phyloP scores from a whole-genome alignment of 2,888 invertebrate species.

The Pycnomerus fuliginosus region DNA sequence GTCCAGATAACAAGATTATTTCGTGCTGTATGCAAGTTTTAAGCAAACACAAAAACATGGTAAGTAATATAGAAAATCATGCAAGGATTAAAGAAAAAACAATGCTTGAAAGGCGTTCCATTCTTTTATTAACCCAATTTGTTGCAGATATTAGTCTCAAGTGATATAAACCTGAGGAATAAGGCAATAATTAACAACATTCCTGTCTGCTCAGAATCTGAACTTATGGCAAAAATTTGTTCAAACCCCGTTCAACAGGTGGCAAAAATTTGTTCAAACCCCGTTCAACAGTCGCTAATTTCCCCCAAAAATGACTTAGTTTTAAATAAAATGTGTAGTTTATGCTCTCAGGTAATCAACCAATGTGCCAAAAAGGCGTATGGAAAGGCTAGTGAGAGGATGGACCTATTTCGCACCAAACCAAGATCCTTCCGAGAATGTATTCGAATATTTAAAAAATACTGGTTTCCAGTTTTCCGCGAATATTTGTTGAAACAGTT shows the following conservation, averaged over 20 bases:
- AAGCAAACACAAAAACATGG: conserved; percentile 57
- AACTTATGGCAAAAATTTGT: conserved; percentile 37
- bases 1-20: conserved; percentile 61
- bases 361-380: conserved; percentile 61
- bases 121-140: too few relatives aligned
- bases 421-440: conserved; percentile 60
- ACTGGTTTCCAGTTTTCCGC: conserved; percentile 63
- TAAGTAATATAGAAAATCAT: too few relatives aligned
- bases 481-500: conserved; percentile 48
- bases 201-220: conserved; percentile 36
- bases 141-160: conserved; percentile 59
- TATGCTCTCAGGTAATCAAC: conserved; percentile 48
- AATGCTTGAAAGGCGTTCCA: too few relatives aligned
- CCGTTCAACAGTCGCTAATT: conserved; percentile 19
- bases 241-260: too few relatives aligned
- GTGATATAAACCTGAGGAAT: conserved; percentile 61
- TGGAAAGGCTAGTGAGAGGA: conserved; percentile 57
- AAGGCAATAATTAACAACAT: conserved; percentile 58
- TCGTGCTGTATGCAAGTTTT: conserved; percentile 60
- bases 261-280: too few relatives aligned
- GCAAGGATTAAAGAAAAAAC: too few relatives aligned
- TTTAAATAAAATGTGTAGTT: conserved; percentile 33
- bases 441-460: conserved; percentile 58
- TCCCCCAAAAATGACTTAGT: conserved; percentile 33
- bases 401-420: conserved; percentile 55